Percentiles rank a stretch among this genome's conserved stretches.
phyloP scores from a whole-genome alignment of 2,888 invertebrate genomes.

The Erannis defoliaria region DNA sequence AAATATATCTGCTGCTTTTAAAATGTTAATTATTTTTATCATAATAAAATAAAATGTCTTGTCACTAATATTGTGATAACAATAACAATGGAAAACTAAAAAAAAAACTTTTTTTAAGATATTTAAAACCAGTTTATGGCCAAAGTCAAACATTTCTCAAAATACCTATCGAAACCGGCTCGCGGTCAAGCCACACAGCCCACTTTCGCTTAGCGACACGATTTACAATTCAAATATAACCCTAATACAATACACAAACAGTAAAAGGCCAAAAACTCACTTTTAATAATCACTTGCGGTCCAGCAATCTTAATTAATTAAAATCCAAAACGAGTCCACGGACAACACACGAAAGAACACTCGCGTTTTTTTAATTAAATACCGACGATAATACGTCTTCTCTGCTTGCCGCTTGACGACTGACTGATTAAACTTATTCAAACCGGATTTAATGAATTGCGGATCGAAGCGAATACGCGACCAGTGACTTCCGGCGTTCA shows the following conservation, averaged over 20 bases:
- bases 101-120: too few species aligned
- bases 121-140: slow-evolving; percentile 16
- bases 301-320: slow-evolving; percentile 18
- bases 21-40: too few species aligned
- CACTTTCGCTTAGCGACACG: slow-evolving; percentile 49
- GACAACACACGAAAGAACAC: slow-evolving; percentile 44
- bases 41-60: too few species aligned
- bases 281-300: slow-evolving; percentile 32
- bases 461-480: slow-evolving; percentile 27
- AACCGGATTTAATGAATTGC: slow-evolving; percentile 27
- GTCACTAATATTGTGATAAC: too few species aligned
- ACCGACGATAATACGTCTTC: slow-evolving; percentile 52
- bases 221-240: slow-evolving; percentile 44
- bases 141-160: slow-evolving; percentile 18
- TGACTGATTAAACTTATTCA: slow-evolving; percentile 38
- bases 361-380: slow-evolving; percentile 47
- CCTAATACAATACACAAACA: slow-evolving; percentile 28
- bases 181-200: slow-evolving; percentile 18
- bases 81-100: too few species aligned
- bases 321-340: slow-evolving; percentile 43
- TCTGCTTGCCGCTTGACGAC: slow-evolving; percentile 44
- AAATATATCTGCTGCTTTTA: too few species aligned
- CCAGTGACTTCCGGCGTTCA: slow-evolving; percentile 41
- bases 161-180: slow-evolving; percentile 14
- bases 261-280: slow-evolving; percentile 27